A percentile compares a stretch with the other conserved stretches of the same genome.
Conservation (phyloP, 2,113 vertebrate species). For the Laticauda colubrina region DNA sequence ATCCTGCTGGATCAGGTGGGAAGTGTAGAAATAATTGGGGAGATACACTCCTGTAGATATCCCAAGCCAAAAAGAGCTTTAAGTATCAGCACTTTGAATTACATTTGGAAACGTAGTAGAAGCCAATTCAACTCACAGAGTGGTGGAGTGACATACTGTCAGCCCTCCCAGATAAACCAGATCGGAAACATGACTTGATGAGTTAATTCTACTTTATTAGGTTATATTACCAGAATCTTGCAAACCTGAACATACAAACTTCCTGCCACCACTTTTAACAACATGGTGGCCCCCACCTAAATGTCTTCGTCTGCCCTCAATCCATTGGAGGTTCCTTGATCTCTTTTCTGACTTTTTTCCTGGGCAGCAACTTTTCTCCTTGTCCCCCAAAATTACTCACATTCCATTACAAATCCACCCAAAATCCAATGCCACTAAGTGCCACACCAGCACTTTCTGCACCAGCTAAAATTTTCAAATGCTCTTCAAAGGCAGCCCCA, state of each 20-base stretch:
- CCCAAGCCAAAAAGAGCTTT: not conserved
- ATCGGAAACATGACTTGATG: not conserved
- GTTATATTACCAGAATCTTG: not conserved
- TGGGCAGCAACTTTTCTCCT: not conserved
- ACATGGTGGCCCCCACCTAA: not conserved
- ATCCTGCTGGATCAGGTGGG: not conserved
- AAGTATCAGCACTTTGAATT: not conserved
- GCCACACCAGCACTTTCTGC: not conserved
- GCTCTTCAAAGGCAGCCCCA: not conserved
- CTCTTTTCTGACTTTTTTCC: not conserved
- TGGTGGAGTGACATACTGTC: not conserved
- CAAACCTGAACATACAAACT: not conserved
- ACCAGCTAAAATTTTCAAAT: not conserved
- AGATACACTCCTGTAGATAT: not conserved
- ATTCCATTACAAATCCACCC: not conserved
- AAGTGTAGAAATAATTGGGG: not conserved
- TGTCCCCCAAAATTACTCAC: not conserved
- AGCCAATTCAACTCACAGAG: not conserved
- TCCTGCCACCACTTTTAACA: not conserved
- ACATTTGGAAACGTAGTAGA: not conserved
- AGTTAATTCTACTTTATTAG: not conserved
- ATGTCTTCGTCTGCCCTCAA: not conserved
- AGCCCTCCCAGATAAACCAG: not conserved
- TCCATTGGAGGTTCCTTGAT: not conserved
- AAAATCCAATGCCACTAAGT: not conserved